Evolutionary conservation across 1,140 invertebrate species (phyloP).

Genomic region (Helicoverpa armigera): DNA sequence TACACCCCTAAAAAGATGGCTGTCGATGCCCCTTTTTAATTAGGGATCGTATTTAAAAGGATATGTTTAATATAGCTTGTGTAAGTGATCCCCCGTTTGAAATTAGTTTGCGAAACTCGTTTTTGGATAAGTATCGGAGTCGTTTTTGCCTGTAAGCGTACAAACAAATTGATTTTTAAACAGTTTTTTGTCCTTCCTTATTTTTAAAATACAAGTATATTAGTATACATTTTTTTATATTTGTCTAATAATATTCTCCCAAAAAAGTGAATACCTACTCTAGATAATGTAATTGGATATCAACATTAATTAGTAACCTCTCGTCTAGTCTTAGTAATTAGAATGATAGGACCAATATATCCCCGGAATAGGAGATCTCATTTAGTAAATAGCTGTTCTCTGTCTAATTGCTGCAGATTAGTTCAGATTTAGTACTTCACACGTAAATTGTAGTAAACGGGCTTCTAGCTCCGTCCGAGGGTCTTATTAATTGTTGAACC

Average conservation of each 20-base stretch:
- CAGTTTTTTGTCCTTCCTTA: not conserved
- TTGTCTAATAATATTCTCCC: not conserved
- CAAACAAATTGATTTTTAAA: not conserved
- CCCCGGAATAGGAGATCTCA: constrained; percentile 2
- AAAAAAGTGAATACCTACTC: not conserved
- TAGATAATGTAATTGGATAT: constrained; percentile 6
- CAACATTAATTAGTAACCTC: too few relatives aligned
- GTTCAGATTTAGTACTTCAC: constrained; percentile 27
- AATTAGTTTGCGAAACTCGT: constrained; percentile 28
- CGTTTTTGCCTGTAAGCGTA: not conserved
- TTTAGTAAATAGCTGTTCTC: constrained; percentile 25
- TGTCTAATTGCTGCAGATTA: constrained; percentile 28
- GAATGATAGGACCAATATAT: constrained; percentile 3
- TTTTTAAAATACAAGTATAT: not conserved
- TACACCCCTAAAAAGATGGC: constrained; percentile 42
- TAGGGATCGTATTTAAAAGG: constrained; percentile 44
- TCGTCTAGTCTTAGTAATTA: too few relatives aligned
- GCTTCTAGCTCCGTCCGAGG: not conserved
- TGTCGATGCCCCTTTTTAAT: constrained; percentile 44
- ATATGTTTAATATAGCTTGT: constrained; percentile 30
- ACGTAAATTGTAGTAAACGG: not conserved
- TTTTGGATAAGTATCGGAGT: constrained; percentile 1
- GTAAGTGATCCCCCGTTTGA: constrained; percentile 19
- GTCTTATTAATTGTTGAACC: not conserved
- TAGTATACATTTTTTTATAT: not conserved